Evolutionary conservation across 2,113 vertebrate species (phyloP), one percentile per base, ranked within the genome.

Genomic region (Catharus bicknelli): DNA sequence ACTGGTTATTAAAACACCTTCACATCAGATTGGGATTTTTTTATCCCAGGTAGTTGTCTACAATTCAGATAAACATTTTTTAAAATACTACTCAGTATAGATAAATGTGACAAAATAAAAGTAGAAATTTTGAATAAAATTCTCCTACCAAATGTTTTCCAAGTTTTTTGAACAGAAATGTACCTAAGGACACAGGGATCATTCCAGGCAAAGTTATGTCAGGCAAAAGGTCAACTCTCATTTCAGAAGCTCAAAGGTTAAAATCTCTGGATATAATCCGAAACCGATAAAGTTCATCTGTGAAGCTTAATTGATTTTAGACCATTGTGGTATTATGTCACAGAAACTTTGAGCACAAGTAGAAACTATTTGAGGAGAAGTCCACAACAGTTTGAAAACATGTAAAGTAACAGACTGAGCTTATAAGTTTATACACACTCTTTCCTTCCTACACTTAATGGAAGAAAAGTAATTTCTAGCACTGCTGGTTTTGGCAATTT

Each of bases 341-440:
- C 74, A 95, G 92, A 96, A 97, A 94, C 50, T 95, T 34, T 85
- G 62, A 97, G 75, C 42, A 90, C 92, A 88, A 97, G 94, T 93
- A 72, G 93, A 97, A 97, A 95, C 68, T 2, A 94, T 90, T 51
- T 96, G 81, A 96, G 75, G 34, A 93, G 75, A 57, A 95, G 34
- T 64, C 53, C 25, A 86, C 90, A 87, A 79, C 47, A 55, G 25
- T 74, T 76, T 93, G 64, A 95, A 95, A 96, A 76, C 14, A 5
- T 34, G 34, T 34, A 34, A 34, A 34, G 34, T 34, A 34, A 34
- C 34, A 34, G 34, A 34, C 34, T 34, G 34, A 34, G 34, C 34
- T 34, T 34, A 34, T 81, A 76, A 88, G n/a, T 62, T 50, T n/a
- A 76, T 76, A 89, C 34, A 77, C 3, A 32, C 40, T 88, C 90